Evolutionary conservation across 2,888 invertebrate species (phyloP).

Genomic region (Vannuccia rotundouncinata): DNA sequence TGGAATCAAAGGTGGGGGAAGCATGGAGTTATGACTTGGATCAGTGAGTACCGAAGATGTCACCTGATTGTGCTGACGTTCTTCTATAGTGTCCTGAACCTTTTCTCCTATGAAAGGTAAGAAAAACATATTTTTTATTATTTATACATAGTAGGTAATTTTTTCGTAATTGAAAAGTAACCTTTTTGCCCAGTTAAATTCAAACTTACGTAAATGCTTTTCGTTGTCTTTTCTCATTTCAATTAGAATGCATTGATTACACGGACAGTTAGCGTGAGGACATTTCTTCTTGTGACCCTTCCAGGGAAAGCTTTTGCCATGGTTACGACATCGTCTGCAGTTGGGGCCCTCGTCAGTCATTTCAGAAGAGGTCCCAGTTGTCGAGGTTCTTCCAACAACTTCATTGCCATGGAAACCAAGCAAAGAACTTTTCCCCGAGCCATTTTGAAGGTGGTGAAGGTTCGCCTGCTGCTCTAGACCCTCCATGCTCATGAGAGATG

Average conservation of each 20-base stretch:
- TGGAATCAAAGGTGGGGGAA: background rate
- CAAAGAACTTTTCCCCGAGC: background rate
- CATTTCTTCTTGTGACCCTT: constrained; percentile 38
- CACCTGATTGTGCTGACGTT: background rate
- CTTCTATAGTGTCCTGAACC: constrained; percentile 29
- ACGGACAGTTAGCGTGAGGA: constrained; percentile 19
- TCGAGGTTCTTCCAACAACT: background rate
- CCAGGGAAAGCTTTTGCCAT: constrained; percentile 34
- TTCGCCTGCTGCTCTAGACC: background rate
- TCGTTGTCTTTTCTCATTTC: constrained; percentile 28
- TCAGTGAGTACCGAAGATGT: background rate
- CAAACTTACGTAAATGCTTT: constrained; percentile 4
- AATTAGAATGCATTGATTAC: constrained; percentile 30
- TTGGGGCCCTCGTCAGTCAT: constrained; percentile 13
- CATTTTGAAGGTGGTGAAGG: background rate
- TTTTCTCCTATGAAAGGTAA: constrained; percentile 4
- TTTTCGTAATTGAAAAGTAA: no score
- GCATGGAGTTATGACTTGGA: no score
- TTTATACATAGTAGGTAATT: no score
- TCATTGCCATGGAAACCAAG: background rate
- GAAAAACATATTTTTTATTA: no score
- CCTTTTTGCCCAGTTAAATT: background rate
- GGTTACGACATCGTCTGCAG: constrained; percentile 36
- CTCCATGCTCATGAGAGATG: background rate
- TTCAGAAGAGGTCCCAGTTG: background rate